A percentile compares a stretch with the other conserved stretches of the same genome.
Conservation (phyloP, 2,113 vertebrate genomes). For the Melospiza georgiana region DNA sequence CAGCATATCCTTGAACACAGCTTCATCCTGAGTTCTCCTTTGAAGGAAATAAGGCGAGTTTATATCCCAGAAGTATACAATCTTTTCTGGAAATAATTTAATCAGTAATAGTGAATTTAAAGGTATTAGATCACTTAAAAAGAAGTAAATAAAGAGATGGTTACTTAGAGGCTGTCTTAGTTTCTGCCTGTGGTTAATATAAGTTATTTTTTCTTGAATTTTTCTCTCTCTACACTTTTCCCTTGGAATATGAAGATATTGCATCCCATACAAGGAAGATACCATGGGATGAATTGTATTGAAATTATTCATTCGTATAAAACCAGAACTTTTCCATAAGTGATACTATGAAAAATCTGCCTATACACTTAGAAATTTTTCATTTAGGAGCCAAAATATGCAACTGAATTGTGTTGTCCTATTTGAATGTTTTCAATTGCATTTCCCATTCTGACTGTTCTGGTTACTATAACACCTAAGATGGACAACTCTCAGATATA, state of each 20-base stretch:
- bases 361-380: background rate
- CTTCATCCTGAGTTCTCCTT: background rate
- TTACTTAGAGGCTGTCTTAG: background rate
- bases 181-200: background rate
- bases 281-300: background rate
- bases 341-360: background rate
- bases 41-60: background rate
- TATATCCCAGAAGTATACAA: background rate
- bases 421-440: background rate
- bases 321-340: background rate
- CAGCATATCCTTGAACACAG: background rate
- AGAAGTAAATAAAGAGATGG: background rate
- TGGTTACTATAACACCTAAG: background rate
- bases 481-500: background rate
- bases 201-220: background rate
- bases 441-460: background rate
- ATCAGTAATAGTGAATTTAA: background rate
- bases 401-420: background rate
- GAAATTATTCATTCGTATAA: background rate
- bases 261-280: background rate
- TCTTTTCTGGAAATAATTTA: background rate
- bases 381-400: background rate
- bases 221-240: background rate
- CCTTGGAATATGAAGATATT: background rate
- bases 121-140: background rate